Conservation (phyloP, 1,140 invertebrate species). For the Drosophila sp. region DNA sequence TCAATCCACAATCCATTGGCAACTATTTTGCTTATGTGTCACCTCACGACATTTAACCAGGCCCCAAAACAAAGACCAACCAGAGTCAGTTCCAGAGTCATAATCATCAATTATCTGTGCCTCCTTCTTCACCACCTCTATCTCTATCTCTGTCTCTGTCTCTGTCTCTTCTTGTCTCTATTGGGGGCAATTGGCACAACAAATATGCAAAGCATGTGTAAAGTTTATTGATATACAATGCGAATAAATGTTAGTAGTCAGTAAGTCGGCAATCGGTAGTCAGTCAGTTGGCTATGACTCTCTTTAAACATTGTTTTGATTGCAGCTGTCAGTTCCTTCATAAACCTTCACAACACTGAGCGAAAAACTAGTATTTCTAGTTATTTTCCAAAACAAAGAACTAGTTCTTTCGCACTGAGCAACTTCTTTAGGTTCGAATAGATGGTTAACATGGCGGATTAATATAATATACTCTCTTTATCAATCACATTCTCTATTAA, state of each 20-base stretch:
- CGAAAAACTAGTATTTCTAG: background rate
- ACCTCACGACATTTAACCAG: conserved; percentile 63
- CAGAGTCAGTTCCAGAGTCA: conserved; percentile 43
- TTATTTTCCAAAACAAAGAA: too few relatives aligned
- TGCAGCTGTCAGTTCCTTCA: conserved; percentile 54
- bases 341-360: conserved; percentile 22
- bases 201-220: conserved; percentile 69
- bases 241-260: conserved; percentile 45
- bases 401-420: too few relatives aligned
- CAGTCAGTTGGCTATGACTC: background rate
- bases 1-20: conserved; percentile 20
- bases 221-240: conserved; percentile 56
- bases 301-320: conserved; percentile 59
- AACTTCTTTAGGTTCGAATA: too few relatives aligned
- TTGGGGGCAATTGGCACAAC: conserved; percentile 34
- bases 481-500: too few relatives aligned
- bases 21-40: conserved; percentile 39
- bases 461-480: too few relatives aligned
- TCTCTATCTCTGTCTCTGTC: conserved; percentile 23
- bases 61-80: conserved; percentile 4
- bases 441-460: too few relatives aligned
- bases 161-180: conserved; percentile 12
- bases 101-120: conserved; percentile 74
- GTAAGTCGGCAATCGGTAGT: background rate
- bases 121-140: conserved; percentile 38